Evolutionary conservation across 2,113 vertebrate species (phyloP).

Genomic region (Cyprinodon variegatus): DNA sequence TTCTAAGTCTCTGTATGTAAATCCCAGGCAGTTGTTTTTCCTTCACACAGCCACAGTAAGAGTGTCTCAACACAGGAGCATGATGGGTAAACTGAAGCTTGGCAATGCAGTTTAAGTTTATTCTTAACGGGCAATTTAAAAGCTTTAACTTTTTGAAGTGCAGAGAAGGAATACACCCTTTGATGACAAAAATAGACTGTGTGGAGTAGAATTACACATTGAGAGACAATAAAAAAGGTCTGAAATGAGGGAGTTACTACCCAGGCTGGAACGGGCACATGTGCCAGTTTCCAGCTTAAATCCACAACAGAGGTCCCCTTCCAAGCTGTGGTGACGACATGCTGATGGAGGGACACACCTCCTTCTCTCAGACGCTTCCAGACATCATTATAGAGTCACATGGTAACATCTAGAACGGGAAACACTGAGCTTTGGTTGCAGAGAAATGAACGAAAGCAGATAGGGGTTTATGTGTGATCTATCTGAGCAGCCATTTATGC

Average conservation of each 20-base stretch:
- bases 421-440: background rate
- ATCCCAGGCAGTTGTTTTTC: background rate
- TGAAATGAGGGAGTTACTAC: background rate
- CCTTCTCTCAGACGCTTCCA: background rate
- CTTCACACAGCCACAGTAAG: background rate
- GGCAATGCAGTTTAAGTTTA: constrained; percentile 23
- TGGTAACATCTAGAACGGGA: background rate
- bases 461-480: no score
- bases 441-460: no score
- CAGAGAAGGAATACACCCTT: constrained; percentile 6
- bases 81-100: constrained; percentile 34
- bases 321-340: constrained; percentile 39
- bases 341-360: constrained; percentile 20
- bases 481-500: no score
- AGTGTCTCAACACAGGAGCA: constrained; percentile 17
- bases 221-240: background rate
- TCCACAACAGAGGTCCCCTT: constrained; percentile 34
- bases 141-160: background rate
- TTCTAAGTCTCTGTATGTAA: background rate
- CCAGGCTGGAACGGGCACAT: constrained; percentile 34
- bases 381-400: background rate
- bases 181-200: background rate
- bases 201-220: constrained; percentile 4
- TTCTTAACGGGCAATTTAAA: background rate
- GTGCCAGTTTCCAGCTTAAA: constrained; percentile 40